Percentiles rank a stretch among this genome's conserved stretches.
These are phyloP conservation scores for Suillia variegata DNA, from an alignment of 2,888 invertebrate genomes.

Conservation along the genomic window DNA sequence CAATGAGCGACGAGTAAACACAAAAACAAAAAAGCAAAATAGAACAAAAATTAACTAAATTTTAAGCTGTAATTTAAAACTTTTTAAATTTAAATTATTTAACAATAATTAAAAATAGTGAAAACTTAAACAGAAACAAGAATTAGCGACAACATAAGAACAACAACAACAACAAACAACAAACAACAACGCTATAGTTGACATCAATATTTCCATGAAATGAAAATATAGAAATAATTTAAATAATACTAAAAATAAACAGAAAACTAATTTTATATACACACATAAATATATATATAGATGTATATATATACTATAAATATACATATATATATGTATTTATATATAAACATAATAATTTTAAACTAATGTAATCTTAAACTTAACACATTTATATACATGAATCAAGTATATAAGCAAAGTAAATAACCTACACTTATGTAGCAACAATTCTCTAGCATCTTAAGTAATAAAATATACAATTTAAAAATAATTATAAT, in stretches of 20 bases:
- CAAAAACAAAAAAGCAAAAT: too few species aligned
- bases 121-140: conserved; percentile 5
- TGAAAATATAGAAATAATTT: conserved; percentile 29
- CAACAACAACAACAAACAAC: neutral
- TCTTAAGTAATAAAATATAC: conserved; percentile 46
- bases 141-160: too few species aligned
- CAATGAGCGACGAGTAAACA: conserved; percentile 49
- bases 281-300: too few species aligned
- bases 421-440: conserved; percentile 29
- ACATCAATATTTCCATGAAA: conserved; percentile 47
- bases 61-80: conserved; percentile 6
- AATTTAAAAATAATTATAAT: conserved; percentile 18
- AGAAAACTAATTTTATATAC: conserved; percentile 21
- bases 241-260: conserved; percentile 35
- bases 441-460: conserved; percentile 49
- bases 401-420: conserved; percentile 5
- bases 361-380: neutral
- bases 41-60: too few species aligned
- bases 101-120: too few species aligned
- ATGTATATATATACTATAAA: too few species aligned
- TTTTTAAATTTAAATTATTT: conserved; percentile 16
- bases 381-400: conserved; percentile 1
- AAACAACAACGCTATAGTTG: conserved; percentile 28
- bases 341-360: neutral
- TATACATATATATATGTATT: too few species aligned